Base-by-base conservation (phyloP, 2,113 vertebrate genomes). In the Myotis yumanensis region DNA sequence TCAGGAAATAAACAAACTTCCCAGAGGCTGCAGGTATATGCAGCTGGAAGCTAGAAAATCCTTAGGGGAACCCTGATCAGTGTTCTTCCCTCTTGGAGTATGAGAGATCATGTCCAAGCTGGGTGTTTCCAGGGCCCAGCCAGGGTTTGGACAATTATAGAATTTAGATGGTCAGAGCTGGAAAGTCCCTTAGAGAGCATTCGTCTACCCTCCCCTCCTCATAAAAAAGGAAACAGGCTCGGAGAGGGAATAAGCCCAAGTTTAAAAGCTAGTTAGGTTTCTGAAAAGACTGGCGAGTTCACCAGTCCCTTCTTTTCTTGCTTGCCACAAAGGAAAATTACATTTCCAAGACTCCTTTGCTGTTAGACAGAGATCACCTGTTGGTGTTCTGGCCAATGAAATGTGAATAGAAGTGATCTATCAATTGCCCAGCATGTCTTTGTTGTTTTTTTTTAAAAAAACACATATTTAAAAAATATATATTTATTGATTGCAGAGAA, bases 141-240 rank as follows among this genome's bases (percentile, higher is more conserved):
- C n/a, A 95, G 73, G 23, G 82, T 64, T 93, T 92, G 93, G 40
- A 77, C 4, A 88, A 88, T 93, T 73, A 94, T 23, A 85, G 87
- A 89, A 90, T 46, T 76, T 86, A 88, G 73, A 80, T 62, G 89
- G 90, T 90, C 79, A 94, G 86, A 85, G 28, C 40, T 91, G 93
- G 92, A 96, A 97, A 95, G 90, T 96, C 95, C 92, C 91, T 91
- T 51, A 69, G 46, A 88, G 54, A 66, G 14, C 23, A 69, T 54
- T 91, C 79, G 81, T 64, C 72, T 18, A 46, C 73, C 85, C 22
- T 85, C 54, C 69, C 83, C 88, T 66, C 64, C 95, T 79, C 75
- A 85, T 25, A 71, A 88, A 91, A 77, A 95, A 81, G 32, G 84
- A 94, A 96, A 93, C 40, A 68, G 69, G 72, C 76, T 62, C 32